Base-by-base conservation (phyloP, 2,888 invertebrate genomes). In the Nomada lathburiana region DNA sequence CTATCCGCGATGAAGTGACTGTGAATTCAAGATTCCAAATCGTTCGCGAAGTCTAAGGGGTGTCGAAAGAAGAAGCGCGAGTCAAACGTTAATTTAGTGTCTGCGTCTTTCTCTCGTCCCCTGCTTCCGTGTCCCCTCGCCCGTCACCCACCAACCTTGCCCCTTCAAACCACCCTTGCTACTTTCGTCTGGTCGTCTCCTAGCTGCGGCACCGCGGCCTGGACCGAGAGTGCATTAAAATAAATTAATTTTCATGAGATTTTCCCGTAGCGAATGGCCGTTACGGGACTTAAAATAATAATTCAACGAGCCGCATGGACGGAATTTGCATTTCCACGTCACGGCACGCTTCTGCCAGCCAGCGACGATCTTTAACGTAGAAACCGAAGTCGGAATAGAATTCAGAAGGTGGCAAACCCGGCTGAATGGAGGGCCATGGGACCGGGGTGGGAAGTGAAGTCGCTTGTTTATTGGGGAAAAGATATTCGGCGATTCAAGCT, bases 181-280 rank as follows among this genome's bases (percentile, higher is more conserved):
- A 26, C 73, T 62, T 59, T 60, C 67, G 53, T 65, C 76, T 60
- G 52, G 55, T 65, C 71, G 79, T 63, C 29, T 26, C 64, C 77
- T 69, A 70, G 62, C 65, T 67, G 36, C 74, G 60, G 64, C 53
- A 57, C 57, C 60, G 44, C 72, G 73, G 69, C 71, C 82, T 85
- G 88, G 89, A 85, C 89, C 88, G 85, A 86, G 86, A 88, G 89
- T 90, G 89, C 91, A 91, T 91, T 91, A 91, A 91, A 91, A 91
- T 91, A 91, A 91, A 91, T 91, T 91, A 91, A 91, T 91, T 91
- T 91, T 91, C 91, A 91, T 91, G 91, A 91, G 91, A 90, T 90
- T 91, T 91, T 86, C 88, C 82, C 87, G 83, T 88, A 88, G 86
- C 88, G 89, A 90, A 89, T 89, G 89, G 90, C 89, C 89, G 90